Evolutionary conservation across 2,888 invertebrate genomes (phyloP), one percentile per base, ranked within the genome.

Genomic region (Halictus ligatus): DNA sequence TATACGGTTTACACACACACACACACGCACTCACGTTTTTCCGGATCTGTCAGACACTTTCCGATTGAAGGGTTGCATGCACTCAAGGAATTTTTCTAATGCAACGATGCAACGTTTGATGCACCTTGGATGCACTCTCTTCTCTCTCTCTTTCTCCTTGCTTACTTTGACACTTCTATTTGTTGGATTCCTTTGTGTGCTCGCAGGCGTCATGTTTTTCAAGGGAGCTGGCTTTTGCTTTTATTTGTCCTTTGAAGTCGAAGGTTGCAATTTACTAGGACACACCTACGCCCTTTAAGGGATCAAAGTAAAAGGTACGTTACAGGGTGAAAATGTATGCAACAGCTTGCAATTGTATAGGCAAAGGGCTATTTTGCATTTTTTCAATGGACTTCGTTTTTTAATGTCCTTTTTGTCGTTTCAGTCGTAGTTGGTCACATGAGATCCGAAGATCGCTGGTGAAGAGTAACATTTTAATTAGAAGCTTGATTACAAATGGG

Each of bases 201-300:
- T 64, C 7, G 25, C 6, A 6, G 29, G 25, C 13, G 29, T 29
- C 54, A n/a, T 64, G 64, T 29, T 64, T 29, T 64, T 29, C 64
- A 25, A 25, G 29, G 15, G 64, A n/a, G 1, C 6, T 64, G 21
- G 8, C 21, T 64, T 64, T 29, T 29, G 64, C 25, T 29, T 64
- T 64, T 64, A 64, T 64, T 64, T 54, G 64, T 15, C 64, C 64
- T 64, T 64, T 64, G 64, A 64, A 64, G 64, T 29, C 64, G 64
- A 64, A 29, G 64, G 29, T 64, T 64, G 15, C 64, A 15, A 15
- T 64, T 29, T 29, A 29, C 60, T 7, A 29, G 60, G 60, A 64
- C 15, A 54, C 54, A 54, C 54, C 29, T 64, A 29, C 64, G n/a
- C 29, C 64, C 64, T 64, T 64, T 29, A 64, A 64, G 64, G 29